Evolutionary conservation across 2,797 vertebrate genomes (phyloP).

Genomic region (Danio choprae): DNA sequence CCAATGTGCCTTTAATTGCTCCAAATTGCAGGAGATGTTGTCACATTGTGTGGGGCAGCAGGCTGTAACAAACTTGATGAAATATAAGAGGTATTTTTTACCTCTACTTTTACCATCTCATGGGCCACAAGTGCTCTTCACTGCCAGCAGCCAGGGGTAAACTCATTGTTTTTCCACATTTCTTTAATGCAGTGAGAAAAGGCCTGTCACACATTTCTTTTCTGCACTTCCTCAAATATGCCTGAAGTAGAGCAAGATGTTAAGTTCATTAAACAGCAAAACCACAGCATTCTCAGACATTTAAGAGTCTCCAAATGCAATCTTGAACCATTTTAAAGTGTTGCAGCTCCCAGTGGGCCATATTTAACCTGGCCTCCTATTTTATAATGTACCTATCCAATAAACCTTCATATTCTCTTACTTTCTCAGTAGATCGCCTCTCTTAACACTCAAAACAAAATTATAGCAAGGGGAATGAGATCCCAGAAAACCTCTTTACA

Average conservation of each 20-base stretch:
- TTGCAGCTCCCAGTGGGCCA: constrained; percentile 62
- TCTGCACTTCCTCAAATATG: constrained; percentile 63
- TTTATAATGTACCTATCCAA: constrained; percentile 60
- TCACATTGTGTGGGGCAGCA: constrained; percentile 14
- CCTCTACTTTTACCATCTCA: constrained; percentile 16
- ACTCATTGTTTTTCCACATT: constrained; percentile 58
- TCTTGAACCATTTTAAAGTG: constrained; percentile 64
- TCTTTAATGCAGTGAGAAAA: constrained; percentile 58
- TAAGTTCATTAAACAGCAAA: constrained; percentile 65
- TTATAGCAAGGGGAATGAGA: not conserved
- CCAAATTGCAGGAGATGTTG: constrained; percentile 33
- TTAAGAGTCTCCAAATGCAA: constrained; percentile 66
- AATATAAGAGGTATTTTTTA: constrained; percentile 8
- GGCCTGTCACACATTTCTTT: constrained; percentile 60
- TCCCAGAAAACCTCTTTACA: constrained; percentile 2
- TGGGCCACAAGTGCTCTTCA: constrained; percentile 24
- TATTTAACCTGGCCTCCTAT: constrained; percentile 58
- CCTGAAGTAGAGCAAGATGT: constrained; percentile 64
- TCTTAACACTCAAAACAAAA: constrained; percentile 18
- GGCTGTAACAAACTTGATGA: constrained; percentile 4
- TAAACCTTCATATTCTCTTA: constrained; percentile 58
- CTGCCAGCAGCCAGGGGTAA: constrained; percentile 36
- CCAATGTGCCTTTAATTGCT: constrained; percentile 29
- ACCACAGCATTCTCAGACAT: constrained; percentile 69
- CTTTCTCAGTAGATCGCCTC: constrained; percentile 29